Evolutionary conservation across 2,113 vertebrate genomes (phyloP), one percentile per base, ranked within the genome.

Genomic region (Dicaeum eximium): DNA sequence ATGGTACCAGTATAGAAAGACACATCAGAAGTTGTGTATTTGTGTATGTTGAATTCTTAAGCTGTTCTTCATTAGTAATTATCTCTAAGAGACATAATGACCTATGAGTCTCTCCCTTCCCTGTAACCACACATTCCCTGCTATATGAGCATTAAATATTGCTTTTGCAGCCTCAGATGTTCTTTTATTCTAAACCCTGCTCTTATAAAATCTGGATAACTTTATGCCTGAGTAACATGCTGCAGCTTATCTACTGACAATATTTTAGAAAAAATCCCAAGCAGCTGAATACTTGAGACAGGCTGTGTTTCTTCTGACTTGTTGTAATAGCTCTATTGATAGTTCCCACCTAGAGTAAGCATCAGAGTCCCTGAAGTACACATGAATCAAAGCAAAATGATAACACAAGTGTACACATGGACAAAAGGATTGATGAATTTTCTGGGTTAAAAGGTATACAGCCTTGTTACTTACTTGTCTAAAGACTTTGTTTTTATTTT

Each of bases 401-500:
- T 38, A 72, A 30, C 5, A 44, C 45, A 15, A 62, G 40, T 16
- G 10, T 35, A 62, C 58, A 73, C 20, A 81, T 6, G 69, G 83
- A 92, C 66, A 85, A 80, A 77, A 88, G 48, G 22, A 92, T 38
- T 66, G 66, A 93, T 1, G 1, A 81, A 75, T 84, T 88, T 95
- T 91, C 61, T 80, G 61, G 31, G 40, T 67, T 89, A 93, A 88
- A 92, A 88, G 53, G 66, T 54, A 66, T 47, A 66, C 13, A 69
- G 45, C 64, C 80, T 38, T 89, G 60, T 61, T 88, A 66, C 42
- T 90, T 64, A 44, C 86, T 53, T 83, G 88, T 81, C 77, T 47
- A 28, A 80, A 74, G 86, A 69, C 45, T 67, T 74, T 50, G 64
- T 6, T 80, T 93, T 71, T 87, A 78, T 87, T 92, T 92, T 78